These are phyloP conservation scores for Pediacus dermestoides DNA, from an alignment of 2,888 invertebrate species.

Conservation along the genomic window DNA sequence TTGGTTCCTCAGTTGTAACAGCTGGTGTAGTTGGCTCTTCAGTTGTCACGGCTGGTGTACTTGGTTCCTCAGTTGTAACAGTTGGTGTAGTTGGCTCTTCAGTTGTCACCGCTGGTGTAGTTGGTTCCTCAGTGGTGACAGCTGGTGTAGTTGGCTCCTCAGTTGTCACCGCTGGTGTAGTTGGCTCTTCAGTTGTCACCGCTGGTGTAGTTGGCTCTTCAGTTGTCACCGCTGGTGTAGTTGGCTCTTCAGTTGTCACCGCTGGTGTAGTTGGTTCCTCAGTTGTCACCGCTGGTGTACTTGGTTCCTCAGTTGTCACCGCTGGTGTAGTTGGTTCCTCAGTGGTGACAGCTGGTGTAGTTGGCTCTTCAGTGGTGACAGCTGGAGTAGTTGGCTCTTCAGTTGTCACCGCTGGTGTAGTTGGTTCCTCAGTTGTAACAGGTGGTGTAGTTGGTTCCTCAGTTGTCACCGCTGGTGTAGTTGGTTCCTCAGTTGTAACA, in stretches of 20 bases:
- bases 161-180: constrained; percentile 16
- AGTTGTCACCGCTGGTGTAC: constrained; percentile 1
- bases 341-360: constrained; percentile 5
- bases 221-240: constrained; percentile 1
- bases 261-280: constrained; percentile 43
- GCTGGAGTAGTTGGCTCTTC: constrained; percentile 11
- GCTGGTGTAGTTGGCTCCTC: background rate
- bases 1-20: constrained; percentile 16
- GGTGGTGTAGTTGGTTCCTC: background rate
- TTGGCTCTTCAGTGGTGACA: constrained; percentile 6
- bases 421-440: constrained; percentile 37
- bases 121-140: constrained; percentile 37
- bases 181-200: background rate
- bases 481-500: constrained; percentile 1
- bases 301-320: constrained; percentile 16
- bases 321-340: background rate
- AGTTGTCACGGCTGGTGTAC: constrained; percentile 4
- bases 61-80: constrained; percentile 6
- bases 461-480: constrained; percentile 16
- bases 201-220: constrained; percentile 7
- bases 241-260: constrained; percentile 26
- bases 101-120: constrained; percentile 30
- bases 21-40: background rate
- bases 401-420: constrained; percentile 30
- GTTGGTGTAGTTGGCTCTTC: constrained; percentile 11